phyloP scores from a whole-genome alignment of 2,113 vertebrate genomes.

The Cygnus buccinator region DNA sequence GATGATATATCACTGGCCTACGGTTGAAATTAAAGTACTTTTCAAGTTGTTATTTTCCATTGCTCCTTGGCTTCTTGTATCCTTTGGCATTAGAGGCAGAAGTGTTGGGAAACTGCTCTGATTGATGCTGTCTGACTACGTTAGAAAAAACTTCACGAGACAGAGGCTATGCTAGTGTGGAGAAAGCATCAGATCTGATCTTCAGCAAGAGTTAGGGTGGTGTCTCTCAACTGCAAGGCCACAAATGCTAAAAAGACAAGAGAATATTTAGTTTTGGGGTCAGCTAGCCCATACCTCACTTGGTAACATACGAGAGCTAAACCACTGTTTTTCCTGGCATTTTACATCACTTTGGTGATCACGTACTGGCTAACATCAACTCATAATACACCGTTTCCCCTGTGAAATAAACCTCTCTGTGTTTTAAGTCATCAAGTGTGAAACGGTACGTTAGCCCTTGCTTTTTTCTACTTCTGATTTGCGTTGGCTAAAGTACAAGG shows the following conservation, averaged over 20 bases:
- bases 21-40: not conserved
- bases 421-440: not conserved
- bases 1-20: not conserved
- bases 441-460: not conserved
- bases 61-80: not conserved
- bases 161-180: not conserved
- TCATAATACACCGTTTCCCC: not conserved
- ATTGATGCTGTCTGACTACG: constrained; percentile 11
- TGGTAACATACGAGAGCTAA: not conserved
- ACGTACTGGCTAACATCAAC: not conserved
- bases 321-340: not conserved
- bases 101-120: not conserved
- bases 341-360: not conserved
- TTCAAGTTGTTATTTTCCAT: constrained; percentile 21
- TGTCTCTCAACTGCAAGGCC: not conserved
- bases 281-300: not conserved
- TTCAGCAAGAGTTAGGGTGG: not conserved
- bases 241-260: not conserved
- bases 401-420: constrained; percentile 11
- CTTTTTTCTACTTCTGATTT: constrained; percentile 37
- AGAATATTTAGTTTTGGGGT: not conserved
- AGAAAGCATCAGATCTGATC: not conserved
- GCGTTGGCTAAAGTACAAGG: constrained; percentile 25
- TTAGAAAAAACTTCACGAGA: constrained; percentile 41
- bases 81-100: constrained; percentile 20